Conservation (phyloP, 2,888 invertebrate genomes). For the Drosophila crucigera region DNA sequence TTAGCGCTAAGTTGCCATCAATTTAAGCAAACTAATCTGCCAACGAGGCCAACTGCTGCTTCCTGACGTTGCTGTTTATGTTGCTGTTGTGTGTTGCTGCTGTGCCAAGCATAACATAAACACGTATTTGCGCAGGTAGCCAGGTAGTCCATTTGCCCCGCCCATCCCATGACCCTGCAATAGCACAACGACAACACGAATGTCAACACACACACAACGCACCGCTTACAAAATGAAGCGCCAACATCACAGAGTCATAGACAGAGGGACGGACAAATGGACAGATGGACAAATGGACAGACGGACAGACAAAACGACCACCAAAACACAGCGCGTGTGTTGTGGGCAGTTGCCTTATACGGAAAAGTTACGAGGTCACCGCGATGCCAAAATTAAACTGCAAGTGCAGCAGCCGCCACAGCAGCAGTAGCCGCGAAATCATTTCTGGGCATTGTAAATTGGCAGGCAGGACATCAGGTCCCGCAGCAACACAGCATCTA, state of each 20-base stretch:
- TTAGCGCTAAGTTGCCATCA: constrained; percentile 79
- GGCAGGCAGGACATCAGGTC: constrained; percentile 44
- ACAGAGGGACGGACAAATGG: constrained; percentile 9
- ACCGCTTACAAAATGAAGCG: constrained; percentile 60
- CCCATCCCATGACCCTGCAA: constrained; percentile 50
- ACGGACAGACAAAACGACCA: constrained; percentile 6
- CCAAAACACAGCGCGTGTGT: constrained; percentile 39
- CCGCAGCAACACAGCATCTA: constrained; percentile 11
- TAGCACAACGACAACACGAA: constrained; percentile 61
- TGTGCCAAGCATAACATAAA: constrained; percentile 67
- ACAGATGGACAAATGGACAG: neutral
- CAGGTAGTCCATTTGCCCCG: constrained; percentile 49
- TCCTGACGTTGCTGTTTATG: constrained; percentile 13
- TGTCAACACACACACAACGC: constrained; percentile 63
- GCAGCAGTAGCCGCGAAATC: constrained; percentile 54
- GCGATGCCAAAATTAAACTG: constrained; percentile 75
- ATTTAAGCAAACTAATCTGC: constrained; percentile 82
- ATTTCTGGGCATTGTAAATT: constrained; percentile 68
- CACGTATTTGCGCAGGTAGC: constrained; percentile 71
- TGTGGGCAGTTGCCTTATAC: constrained; percentile 35
- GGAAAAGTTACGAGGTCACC: constrained; percentile 60
- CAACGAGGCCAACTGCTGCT: constrained; percentile 30
- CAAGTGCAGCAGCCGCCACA: constrained; percentile 58
- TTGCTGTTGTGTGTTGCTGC: constrained; percentile 32
- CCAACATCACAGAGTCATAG: constrained; percentile 46